A percentile compares a stretch with the other conserved stretches of the same genome.
phyloP scores from a whole-genome alignment of 1,140 invertebrate genomes.

The Bradynema listronoti region DNA sequence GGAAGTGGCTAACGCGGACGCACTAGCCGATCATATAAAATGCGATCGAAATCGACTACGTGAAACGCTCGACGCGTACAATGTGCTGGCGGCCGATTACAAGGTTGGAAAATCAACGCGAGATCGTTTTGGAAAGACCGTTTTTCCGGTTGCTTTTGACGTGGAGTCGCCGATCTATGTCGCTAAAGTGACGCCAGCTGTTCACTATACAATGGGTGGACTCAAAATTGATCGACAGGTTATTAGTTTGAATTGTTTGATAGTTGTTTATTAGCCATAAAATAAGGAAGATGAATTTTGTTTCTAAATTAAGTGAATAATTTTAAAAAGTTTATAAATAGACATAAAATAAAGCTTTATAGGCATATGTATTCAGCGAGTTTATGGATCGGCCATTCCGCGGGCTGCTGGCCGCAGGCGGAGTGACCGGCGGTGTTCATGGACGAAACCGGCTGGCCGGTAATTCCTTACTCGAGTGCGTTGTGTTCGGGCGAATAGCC shows the following conservation, averaged over 20 bases:
- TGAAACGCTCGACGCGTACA: constrained; percentile 49
- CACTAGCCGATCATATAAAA: constrained; percentile 37
- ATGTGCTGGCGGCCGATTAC: constrained; percentile 34
- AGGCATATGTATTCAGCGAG: constrained; percentile 47
- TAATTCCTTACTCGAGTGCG: constrained; percentile 58
- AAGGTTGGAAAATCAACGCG: constrained; percentile 18
- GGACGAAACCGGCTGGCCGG: constrained; percentile 57
- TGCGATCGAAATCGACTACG: constrained; percentile 20
- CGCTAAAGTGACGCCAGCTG: constrained; percentile 53
- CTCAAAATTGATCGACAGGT: constrained; percentile 51
- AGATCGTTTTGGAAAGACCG: constrained; percentile 53
- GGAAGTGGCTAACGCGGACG: constrained; percentile 45
- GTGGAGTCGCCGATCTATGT: constrained; percentile 48
- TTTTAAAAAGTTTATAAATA: too few species aligned
- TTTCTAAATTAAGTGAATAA: too few species aligned
- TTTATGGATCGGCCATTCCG: constrained; percentile 48
- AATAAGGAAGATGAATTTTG: too few species aligned
- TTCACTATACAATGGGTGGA: constrained; percentile 59
- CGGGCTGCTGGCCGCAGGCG: constrained; percentile 57
- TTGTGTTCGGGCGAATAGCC: constrained; percentile 59
- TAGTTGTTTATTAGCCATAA: too few species aligned
- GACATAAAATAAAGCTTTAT: too few species aligned
- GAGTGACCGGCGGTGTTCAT: constrained; percentile 59
- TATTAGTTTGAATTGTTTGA: too few species aligned
- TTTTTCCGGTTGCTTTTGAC: constrained; percentile 50